Evolutionary conservation across 2,113 vertebrate genomes (phyloP).

Genomic region (Lepus americanus): DNA sequence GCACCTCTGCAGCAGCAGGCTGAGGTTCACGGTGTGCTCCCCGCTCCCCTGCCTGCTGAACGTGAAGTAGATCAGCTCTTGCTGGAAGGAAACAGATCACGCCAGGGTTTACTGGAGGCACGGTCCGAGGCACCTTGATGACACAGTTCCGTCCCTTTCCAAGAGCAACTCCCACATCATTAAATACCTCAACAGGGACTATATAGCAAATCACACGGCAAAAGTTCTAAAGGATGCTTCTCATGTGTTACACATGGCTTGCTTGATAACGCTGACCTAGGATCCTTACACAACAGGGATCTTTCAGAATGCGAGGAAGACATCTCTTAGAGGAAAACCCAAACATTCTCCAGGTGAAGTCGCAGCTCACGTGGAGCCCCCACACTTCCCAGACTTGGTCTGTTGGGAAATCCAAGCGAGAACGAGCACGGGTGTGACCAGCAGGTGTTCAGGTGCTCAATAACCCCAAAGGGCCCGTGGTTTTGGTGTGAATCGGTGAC

Average conservation of each 20-base stretch:
- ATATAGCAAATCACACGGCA: neutral
- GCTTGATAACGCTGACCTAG: neutral
- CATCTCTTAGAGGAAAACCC: neutral
- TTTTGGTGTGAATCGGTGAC: neutral
- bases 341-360: slow-evolving; percentile 18
- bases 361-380: neutral
- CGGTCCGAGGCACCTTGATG: neutral
- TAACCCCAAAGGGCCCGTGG: neutral
- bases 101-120: slow-evolving; percentile 19
- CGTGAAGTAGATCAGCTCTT: slow-evolving; percentile 97
- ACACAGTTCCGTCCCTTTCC: neutral
- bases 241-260: neutral
- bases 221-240: neutral
- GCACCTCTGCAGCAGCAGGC: slow-evolving; percentile 95
- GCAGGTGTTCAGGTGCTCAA: neutral
- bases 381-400: neutral
- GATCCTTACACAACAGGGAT: neutral
- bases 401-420: neutral
- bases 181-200: neutral
- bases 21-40: slow-evolving; percentile 92
- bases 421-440: neutral
- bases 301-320: slow-evolving; percentile 8
- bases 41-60: slow-evolving; percentile 93
- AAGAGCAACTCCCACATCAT: neutral
- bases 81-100: slow-evolving; percentile 87